Conservation (phyloP, 2,888 invertebrate species). For the Stegana nigrithorax region DNA sequence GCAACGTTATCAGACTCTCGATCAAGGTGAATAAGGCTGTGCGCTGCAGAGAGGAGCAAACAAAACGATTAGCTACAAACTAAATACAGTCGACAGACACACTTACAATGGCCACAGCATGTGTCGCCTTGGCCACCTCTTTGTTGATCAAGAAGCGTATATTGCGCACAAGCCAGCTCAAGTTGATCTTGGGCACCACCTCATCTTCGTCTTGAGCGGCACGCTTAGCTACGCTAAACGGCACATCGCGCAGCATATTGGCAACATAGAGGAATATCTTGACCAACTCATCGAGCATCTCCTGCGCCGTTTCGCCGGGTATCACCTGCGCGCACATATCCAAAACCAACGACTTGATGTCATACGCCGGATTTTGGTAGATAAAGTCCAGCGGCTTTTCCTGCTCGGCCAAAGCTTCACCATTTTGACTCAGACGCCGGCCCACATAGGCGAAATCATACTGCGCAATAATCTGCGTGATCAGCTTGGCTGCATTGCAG, state of each 20-base stretch:
- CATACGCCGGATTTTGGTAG: slow-evolving; percentile 73
- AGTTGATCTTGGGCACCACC: slow-evolving; percentile 71
- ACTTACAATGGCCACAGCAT: slow-evolving; percentile 78
- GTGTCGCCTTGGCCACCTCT: slow-evolving; percentile 81
- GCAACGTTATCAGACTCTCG: slow-evolving; percentile 77
- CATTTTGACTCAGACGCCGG: slow-evolving; percentile 67
- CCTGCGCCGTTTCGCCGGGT: slow-evolving; percentile 75
- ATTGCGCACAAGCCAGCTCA: slow-evolving; percentile 81
- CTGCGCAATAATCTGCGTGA: slow-evolving; percentile 78
- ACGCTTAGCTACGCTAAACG: slow-evolving; percentile 53
- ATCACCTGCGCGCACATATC: slow-evolving; percentile 82
- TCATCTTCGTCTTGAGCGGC: slow-evolving; percentile 45
- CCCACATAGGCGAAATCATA: slow-evolving; percentile 75
- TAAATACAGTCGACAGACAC: neutral
- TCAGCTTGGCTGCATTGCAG: slow-evolving; percentile 79
- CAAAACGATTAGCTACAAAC: slow-evolving; percentile 4
- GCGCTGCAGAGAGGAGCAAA: slow-evolving; percentile 73
- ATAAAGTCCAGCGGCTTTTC: slow-evolving; percentile 71
- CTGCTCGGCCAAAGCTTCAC: slow-evolving; percentile 37
- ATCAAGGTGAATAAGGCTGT: slow-evolving; percentile 86
- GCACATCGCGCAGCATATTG: slow-evolving; percentile 74
- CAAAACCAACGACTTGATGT: slow-evolving; percentile 76
- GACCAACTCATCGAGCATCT: slow-evolving; percentile 79
- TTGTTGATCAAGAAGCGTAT: slow-evolving; percentile 81
- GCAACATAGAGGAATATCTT: slow-evolving; percentile 79